These are phyloP conservation scores for Callorhinus ursinus DNA, from an alignment of 2,113 vertebrate species.

Conservation along the genomic window DNA sequence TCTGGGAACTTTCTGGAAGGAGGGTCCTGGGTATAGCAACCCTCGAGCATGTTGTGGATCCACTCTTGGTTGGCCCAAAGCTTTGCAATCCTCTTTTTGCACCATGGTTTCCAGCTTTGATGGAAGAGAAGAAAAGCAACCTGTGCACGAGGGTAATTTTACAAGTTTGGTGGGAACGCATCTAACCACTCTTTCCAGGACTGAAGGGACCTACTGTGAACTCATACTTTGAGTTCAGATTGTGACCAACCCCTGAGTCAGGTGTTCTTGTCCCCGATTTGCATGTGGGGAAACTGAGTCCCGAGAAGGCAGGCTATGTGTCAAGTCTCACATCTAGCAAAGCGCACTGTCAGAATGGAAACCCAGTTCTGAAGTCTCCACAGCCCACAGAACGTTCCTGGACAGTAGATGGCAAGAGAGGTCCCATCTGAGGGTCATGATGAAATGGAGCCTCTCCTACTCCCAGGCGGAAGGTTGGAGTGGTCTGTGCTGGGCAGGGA, in stretches of 20 bases:
- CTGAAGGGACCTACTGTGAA: fast-evolving
- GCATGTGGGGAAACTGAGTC: not conserved
- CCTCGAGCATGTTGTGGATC: fast-evolving
- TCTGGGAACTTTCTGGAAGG: not conserved
- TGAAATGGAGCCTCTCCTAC: too few species aligned
- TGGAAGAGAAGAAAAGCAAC: fast-evolving
- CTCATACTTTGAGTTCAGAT: not conserved
- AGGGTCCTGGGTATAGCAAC: fast-evolving
- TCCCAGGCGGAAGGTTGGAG: not conserved
- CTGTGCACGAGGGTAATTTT: fast-evolving
- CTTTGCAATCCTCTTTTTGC: fast-evolving
- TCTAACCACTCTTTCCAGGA: not conserved
- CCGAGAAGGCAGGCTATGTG: fast-evolving
- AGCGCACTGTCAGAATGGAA: fast-evolving
- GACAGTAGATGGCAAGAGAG: not conserved
- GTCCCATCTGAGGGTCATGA: fast-evolving
- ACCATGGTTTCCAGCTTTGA: fast-evolving
- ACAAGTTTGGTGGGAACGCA: fast-evolving
- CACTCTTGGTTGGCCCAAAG: not conserved
- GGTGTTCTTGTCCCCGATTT: not conserved
- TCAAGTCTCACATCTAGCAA: too few species aligned
- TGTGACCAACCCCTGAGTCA: fast-evolving
- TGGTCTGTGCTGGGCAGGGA: fast-evolving
- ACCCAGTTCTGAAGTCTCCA: fast-evolving
- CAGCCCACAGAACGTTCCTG: fast-evolving